phyloP scores from a whole-genome alignment of 2,888 invertebrate species.

The Lumbricus terrestris region DNA sequence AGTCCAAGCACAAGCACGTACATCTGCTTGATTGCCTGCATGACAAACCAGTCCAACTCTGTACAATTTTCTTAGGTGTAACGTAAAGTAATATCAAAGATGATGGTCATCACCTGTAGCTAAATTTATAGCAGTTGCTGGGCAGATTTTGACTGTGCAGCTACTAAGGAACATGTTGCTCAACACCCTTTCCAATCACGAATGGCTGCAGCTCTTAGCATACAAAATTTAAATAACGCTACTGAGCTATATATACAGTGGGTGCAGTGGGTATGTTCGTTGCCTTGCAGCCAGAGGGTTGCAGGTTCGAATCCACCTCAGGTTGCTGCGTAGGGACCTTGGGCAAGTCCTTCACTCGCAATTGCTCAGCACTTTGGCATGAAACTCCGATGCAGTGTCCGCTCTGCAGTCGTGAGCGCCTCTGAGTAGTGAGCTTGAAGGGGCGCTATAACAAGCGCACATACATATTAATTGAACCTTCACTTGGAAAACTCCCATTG shows the following conservation, averaged over 20 bases:
- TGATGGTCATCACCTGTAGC: background rate
- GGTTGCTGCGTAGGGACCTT: too few species aligned
- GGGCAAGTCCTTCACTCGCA: too few species aligned
- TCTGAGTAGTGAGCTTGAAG: too few species aligned
- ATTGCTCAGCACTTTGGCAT: too few species aligned
- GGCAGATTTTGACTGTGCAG: background rate
- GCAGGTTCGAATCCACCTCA: too few species aligned
- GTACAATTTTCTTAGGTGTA: background rate
- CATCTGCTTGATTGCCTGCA: constrained; percentile 87
- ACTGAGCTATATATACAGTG: background rate
- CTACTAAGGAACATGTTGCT: background rate
- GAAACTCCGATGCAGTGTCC: too few species aligned
- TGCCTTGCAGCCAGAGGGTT: too few species aligned
- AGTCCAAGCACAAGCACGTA: constrained; percentile 94
- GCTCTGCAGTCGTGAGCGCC: too few species aligned
- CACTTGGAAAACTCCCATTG: background rate
- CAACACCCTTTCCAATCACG: background rate
- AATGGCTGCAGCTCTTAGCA: background rate
- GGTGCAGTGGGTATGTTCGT: too few species aligned
- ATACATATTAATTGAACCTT: background rate
- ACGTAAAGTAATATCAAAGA: background rate
- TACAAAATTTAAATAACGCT: background rate
- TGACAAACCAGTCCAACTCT: constrained; percentile 19
- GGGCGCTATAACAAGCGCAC: too few species aligned
- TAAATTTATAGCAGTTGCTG: background rate